Percentiles rank a stretch among this genome's conserved stretches.
Conservation (phyloP, 2,797 vertebrate genomes). For the Salmo trutta region DNA sequence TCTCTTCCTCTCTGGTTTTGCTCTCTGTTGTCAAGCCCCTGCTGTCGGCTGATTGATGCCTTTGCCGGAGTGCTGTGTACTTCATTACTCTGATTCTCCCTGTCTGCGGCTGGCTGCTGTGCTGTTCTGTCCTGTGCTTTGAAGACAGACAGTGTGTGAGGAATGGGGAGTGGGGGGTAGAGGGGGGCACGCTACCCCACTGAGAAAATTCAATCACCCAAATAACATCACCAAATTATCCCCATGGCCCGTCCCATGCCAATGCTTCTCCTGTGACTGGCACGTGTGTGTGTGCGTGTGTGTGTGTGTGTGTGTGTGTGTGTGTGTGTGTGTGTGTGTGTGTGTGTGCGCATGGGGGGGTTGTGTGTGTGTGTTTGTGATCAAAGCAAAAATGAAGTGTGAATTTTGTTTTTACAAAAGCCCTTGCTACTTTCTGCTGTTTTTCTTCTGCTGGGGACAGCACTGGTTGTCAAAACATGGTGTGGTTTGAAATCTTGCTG, state of each 20-base stretch:
- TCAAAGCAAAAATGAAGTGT: constrained; percentile 48
- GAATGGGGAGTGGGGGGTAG: constrained; percentile 52
- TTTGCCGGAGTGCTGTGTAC: constrained; percentile 62
- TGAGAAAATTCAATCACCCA: constrained; percentile 68
- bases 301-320: constrained; percentile 1
- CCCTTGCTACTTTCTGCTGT: constrained; percentile 34
- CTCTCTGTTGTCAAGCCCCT: constrained; percentile 43
- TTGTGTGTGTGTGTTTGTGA: background rate
- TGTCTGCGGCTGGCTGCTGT: constrained; percentile 71
- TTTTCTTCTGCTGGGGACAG: constrained; percentile 70
- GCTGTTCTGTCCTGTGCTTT: background rate
- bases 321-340: constrained; percentile 13
- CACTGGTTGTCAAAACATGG: constrained; percentile 67
- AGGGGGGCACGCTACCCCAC: constrained; percentile 61
- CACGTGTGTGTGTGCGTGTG: constrained; percentile 6
- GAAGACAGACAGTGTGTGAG: constrained; percentile 65
- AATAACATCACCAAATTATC: constrained; percentile 72
- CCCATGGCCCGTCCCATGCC: constrained; percentile 58
- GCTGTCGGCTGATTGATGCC: constrained; percentile 68
- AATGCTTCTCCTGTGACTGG: constrained; percentile 23
- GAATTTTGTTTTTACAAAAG: constrained; percentile 60
- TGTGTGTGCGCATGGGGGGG: background rate
- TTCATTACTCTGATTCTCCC: constrained; percentile 80
- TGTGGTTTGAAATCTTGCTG: constrained; percentile 66
- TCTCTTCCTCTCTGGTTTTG: constrained; percentile 35